Evolutionary conservation across 2,113 vertebrate genomes (phyloP).

Genomic region (Cyprinodon variegatus): DNA sequence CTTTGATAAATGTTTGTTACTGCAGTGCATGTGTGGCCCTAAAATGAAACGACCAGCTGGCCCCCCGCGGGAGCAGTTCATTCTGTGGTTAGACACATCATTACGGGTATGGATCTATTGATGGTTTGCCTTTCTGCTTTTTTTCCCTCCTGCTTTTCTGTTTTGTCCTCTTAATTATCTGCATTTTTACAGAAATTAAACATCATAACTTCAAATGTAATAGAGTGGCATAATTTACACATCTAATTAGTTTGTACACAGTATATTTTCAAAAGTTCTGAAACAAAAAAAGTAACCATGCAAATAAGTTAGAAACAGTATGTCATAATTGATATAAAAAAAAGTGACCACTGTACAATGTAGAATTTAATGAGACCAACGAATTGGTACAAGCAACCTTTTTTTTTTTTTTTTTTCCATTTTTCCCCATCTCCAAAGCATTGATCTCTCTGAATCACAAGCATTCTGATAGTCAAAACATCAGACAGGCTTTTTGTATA

Average conservation of each 20-base stretch:
- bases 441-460: background rate
- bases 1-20: conserved; percentile 68
- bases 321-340: background rate
- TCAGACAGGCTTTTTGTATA: no score
- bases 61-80: conserved; percentile 47
- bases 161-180: conserved; percentile 20
- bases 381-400: no score
- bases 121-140: conserved; percentile 43
- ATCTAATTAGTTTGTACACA: background rate
- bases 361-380: no score
- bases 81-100: conserved; percentile 66
- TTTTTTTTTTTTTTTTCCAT: background rate
- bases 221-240: background rate
- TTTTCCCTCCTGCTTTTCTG: conserved; percentile 6
- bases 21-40: conserved; percentile 56
- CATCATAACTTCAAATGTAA: background rate
- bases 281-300: background rate
- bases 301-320: background rate
- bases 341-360: background rate
- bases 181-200: conserved; percentile 5
- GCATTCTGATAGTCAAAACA: background rate
- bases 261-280: background rate
- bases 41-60: conserved; percentile 49
- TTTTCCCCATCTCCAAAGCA: background rate
- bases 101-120: conserved; percentile 68